Evolutionary conservation across 2,113 vertebrate genomes (phyloP).

Genomic region (Bombycilla garrulus): DNA sequence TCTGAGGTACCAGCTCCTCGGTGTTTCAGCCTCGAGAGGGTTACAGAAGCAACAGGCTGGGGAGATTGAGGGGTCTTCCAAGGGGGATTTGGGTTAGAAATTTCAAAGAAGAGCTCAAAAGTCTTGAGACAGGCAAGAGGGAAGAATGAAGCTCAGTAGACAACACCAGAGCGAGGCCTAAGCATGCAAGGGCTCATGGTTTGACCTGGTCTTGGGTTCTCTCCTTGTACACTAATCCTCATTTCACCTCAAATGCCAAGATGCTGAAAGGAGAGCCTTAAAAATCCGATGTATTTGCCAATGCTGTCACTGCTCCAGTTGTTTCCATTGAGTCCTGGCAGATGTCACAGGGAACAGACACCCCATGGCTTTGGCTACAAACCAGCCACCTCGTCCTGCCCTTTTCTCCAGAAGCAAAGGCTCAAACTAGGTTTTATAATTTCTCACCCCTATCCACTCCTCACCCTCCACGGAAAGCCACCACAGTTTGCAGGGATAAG

Average conservation of each 20-base stretch:
- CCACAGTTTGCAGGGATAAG: not conserved
- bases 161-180: accelerated
- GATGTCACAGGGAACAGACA: not conserved
- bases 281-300: not conserved
- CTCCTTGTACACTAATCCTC: not conserved
- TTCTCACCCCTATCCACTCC: not conserved
- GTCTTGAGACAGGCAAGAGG: not conserved
- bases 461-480: not conserved
- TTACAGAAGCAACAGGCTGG: not conserved
- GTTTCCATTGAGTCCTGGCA: not conserved
- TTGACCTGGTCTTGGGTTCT: not conserved
- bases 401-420: not conserved
- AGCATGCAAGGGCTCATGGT: not conserved
- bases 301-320: not conserved
- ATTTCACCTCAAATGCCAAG: not conserved
- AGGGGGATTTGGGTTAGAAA: not conserved
- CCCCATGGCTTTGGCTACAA: not conserved
- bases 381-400: not conserved
- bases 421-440: not conserved
- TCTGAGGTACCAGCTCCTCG: not conserved
- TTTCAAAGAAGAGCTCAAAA: not conserved
- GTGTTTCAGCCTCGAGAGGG: not conserved
- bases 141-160: not conserved
- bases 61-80: not conserved
- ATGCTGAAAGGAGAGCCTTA: not conserved